Evolutionary conservation across 2,888 invertebrate genomes (phyloP), one percentile per base, ranked within the genome.

Genomic region (Bellardia pandia): DNA sequence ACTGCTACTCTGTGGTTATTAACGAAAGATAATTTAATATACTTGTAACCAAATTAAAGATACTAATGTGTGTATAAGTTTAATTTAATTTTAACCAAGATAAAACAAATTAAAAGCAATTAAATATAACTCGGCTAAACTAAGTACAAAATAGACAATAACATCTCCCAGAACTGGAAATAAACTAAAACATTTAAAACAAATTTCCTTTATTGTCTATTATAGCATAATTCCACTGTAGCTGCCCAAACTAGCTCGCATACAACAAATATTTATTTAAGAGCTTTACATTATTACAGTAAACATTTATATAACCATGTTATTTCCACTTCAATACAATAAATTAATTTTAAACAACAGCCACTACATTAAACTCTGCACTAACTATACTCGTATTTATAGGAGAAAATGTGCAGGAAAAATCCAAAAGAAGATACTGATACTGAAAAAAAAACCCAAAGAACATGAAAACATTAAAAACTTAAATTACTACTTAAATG

Each of bases 291-390:
- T 77, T 83, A 75, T 45, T 75, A 75, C 62, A 62, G 79, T 79
- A 60, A 79, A 85, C 85, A 85, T 69, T 79, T 79, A 33, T 53
- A 79, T 68, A 82, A 86, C 66, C 85, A 78, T 85, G 68, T 88
- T 82, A 78, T 85, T 86, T 88, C 78, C 85, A 88, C 83, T 86
- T 77, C 74, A 88, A 72, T 88, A 84, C 86, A 88, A 87, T 88
- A 86, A 88, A 89, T 89, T 86, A 85, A 89, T 87, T 88, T 88
- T 86, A 81, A 82, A 84, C 78, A 86, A 42, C 79, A 74, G 23
- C 60, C 79, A 86, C 69, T 81, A 76, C 79, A 88, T 68, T 76
- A 86, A 76, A 78, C 60, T 62, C 42, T 30, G 6, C 66, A 45
- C 62, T 53, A 23, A 66, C n/a, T 74, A 74, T 30, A 42, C 71